phyloP scores from a whole-genome alignment of 2,888 invertebrate species.

The Rhamnusium bicolor region DNA sequence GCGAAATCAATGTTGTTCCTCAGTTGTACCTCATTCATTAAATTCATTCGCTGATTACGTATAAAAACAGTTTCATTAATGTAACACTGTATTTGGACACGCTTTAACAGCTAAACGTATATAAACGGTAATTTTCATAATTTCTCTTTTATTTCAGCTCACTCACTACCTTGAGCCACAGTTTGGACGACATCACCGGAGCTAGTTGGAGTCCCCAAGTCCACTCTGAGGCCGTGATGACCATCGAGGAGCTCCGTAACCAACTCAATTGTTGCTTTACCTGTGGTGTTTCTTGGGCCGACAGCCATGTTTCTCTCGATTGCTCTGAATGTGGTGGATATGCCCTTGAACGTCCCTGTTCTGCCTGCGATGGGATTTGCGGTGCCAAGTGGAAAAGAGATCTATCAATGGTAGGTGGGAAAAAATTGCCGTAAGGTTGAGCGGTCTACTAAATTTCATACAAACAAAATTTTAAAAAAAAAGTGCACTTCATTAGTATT shows the following conservation, averaged over 20 bases:
- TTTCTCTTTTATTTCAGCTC: slow-evolving; percentile 59
- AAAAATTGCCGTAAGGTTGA: background rate
- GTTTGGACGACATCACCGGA: slow-evolving; percentile 67
- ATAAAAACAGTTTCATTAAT: too few species aligned
- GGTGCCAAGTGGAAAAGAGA: slow-evolving; percentile 83
- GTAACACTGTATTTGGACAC: too few species aligned
- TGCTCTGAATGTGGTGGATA: slow-evolving; percentile 88
- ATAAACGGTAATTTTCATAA: too few species aligned
- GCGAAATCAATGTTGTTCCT: too few species aligned
- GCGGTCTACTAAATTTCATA: background rate
- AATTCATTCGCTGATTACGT: too few species aligned
- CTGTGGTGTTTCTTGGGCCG: slow-evolving; percentile 87
- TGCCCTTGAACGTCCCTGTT: slow-evolving; percentile 83
- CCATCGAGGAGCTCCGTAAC: slow-evolving; percentile 81
- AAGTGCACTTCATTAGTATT: too few species aligned
- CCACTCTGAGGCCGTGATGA: slow-evolving; percentile 73
- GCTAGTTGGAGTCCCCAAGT: slow-evolving; percentile 58
- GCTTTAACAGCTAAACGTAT: too few species aligned
- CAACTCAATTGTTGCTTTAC: slow-evolving; percentile 84
- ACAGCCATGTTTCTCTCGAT: slow-evolving; percentile 83
- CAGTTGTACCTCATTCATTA: too few species aligned
- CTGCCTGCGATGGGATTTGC: slow-evolving; percentile 83
- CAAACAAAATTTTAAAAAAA: background rate
- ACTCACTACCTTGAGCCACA: slow-evolving; percentile 67
- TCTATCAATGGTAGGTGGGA: slow-evolving; percentile 77